Conservation (phyloP, 2,797 vertebrate species). For the Thamnophis elegans region DNA sequence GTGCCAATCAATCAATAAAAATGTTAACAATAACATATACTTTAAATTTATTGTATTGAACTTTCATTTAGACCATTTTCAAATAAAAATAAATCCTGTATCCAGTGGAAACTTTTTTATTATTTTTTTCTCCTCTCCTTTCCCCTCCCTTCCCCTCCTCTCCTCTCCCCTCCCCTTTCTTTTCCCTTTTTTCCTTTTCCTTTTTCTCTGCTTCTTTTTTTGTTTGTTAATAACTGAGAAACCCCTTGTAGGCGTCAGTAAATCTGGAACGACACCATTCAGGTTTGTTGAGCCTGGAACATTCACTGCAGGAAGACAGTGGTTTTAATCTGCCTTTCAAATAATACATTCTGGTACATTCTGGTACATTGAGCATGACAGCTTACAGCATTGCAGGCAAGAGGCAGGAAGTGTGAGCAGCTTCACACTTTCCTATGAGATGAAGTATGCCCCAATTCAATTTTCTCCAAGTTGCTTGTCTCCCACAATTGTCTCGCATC, state of each 20-base stretch:
- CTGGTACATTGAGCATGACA: neutral
- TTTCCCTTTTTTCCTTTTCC: neutral
- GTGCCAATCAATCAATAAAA: neutral
- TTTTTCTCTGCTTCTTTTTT: neutral
- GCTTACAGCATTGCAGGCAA: neutral
- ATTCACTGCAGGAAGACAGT: neutral
- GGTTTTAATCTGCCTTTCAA: neutral
- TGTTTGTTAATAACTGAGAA: neutral
- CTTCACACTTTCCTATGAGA: neutral
- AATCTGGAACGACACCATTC: neutral
- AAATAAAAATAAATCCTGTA: neutral
- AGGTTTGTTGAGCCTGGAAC: neutral
- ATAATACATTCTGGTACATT: neutral
- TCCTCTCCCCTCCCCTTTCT: rapidly evolving
- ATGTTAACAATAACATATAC: neutral
- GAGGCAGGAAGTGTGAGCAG: neutral
- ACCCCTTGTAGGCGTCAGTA: neutral
- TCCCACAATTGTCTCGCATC: neutral
- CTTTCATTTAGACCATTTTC: neutral
- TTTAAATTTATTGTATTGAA: neutral
- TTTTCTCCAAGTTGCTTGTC: neutral
- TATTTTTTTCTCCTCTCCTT: too few species aligned
- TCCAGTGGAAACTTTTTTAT: neutral
- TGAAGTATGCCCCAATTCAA: neutral
- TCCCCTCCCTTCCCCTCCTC: rapidly evolving